Conservation (phyloP, 2,888 invertebrate genomes). For the Cloeon dipterum region DNA sequence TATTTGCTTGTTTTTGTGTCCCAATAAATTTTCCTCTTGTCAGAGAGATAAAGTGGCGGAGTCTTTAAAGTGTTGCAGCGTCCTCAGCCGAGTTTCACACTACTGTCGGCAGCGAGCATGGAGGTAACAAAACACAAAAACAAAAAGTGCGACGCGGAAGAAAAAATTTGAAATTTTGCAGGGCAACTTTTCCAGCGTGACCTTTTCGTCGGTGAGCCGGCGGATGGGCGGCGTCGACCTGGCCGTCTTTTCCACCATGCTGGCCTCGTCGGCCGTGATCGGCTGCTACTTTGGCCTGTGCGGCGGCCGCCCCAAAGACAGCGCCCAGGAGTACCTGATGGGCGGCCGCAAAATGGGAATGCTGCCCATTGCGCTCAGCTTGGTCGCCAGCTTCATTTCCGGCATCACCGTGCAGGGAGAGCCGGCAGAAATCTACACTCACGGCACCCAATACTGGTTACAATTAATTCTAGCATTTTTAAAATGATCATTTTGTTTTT, state of each 20-base stretch:
- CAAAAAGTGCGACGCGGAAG: too few species aligned
- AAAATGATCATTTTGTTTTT: too few species aligned
- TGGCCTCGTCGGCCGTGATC: neutral
- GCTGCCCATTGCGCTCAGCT: neutral
- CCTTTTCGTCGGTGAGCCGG: too few species aligned
- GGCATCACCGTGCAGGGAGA: constrained; percentile 57
- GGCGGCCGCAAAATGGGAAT: neutral
- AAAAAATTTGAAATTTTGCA: too few species aligned
- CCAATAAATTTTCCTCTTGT: too few species aligned
- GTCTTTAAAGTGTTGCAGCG: too few species aligned
- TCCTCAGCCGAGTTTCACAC: too few species aligned
- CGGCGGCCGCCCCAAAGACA: neutral
- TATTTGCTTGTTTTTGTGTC: too few species aligned
- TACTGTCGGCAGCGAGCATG: too few species aligned
- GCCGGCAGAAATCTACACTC: constrained; percentile 59
- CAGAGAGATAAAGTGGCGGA: too few species aligned
- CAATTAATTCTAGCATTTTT: neutral
- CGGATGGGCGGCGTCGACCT: neutral
- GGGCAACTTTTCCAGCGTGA: too few species aligned
- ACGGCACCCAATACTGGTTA: constrained; percentile 46
- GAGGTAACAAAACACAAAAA: too few species aligned
- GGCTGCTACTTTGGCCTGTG: neutral
- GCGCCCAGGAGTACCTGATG: neutral
- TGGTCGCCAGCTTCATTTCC: constrained; percentile 29
- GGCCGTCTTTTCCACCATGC: neutral